Conservation (phyloP, 2,113 vertebrate species). For the Hippocampus barbouri region DNA sequence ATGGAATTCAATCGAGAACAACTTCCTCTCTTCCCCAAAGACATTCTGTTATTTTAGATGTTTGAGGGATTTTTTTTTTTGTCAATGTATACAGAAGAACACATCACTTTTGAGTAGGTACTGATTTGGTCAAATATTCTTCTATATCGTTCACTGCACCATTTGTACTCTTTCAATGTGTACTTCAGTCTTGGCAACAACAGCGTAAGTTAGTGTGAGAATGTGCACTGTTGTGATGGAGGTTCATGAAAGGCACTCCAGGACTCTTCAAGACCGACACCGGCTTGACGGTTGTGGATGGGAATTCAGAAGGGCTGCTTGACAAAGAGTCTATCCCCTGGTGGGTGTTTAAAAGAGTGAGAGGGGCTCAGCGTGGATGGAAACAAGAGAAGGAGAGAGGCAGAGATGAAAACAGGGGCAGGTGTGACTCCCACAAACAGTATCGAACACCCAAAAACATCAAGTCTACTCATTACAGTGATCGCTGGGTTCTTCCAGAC, state of each 20-base stretch:
- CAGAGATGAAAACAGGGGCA: slow-evolving; percentile 39
- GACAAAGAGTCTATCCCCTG: slow-evolving; percentile 57
- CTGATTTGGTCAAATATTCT: slow-evolving; percentile 28
- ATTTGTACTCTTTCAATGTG: slow-evolving; percentile 32
- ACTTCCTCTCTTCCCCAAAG: neutral
- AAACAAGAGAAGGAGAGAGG: slow-evolving; percentile 5
- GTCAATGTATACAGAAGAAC: neutral
- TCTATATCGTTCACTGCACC: slow-evolving; percentile 49
- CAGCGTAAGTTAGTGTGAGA: slow-evolving; percentile 7
- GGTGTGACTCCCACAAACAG: slow-evolving; percentile 47
- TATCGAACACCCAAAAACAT: slow-evolving; percentile 35
- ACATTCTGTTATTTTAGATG: neutral
- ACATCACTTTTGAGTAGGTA: slow-evolving; percentile 19
- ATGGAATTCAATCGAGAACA: neutral
- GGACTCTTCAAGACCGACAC: slow-evolving; percentile 51
- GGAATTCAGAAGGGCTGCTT: slow-evolving; percentile 55
- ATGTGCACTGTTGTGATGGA: slow-evolving; percentile 14
- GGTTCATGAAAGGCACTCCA: slow-evolving; percentile 61
- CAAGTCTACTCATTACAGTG: slow-evolving; percentile 38
- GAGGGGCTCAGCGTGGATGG: slow-evolving; percentile 27
- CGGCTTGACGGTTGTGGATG: slow-evolving; percentile 61
- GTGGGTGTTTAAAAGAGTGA: slow-evolving; percentile 55
- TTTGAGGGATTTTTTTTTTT: neutral
- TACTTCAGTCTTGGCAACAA: slow-evolving; percentile 45
- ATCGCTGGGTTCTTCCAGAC: slow-evolving; percentile 44